A percentile compares a stretch with the other conserved stretches of the same genome.
Evolutionary conservation across 2,888 invertebrate species (phyloP).

Genomic region (Timandra comae): DNA sequence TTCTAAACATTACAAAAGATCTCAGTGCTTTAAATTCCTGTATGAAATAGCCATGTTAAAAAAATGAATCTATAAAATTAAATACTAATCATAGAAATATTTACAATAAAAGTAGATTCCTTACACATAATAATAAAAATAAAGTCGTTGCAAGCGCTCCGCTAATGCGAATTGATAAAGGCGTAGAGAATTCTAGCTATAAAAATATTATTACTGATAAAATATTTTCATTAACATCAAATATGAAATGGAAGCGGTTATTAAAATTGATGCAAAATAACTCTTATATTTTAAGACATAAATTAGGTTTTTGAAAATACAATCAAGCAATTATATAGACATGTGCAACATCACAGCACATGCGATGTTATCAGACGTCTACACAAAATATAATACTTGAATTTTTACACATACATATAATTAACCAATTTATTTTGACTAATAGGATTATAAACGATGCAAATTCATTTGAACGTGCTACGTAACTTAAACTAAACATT

Average conservation of each 20-base stretch:
- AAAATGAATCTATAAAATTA: slow-evolving; percentile 66
- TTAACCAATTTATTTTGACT: slow-evolving; percentile 6
- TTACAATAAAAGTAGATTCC: slow-evolving; percentile 55
- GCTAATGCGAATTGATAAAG: too few species aligned
- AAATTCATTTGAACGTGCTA: slow-evolving; percentile 4
- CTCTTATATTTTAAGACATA: too few species aligned
- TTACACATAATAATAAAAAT: slow-evolving; percentile 56
- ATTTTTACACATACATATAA: slow-evolving; percentile 1
- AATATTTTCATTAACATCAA: too few species aligned
- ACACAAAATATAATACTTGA: slow-evolving; percentile 41
- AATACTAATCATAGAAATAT: slow-evolving; percentile 67
- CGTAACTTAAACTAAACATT: slow-evolving; percentile 21
- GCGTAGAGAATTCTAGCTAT: slow-evolving; percentile 1
- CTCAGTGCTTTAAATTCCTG: slow-evolving; percentile 36
- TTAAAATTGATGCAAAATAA: too few species aligned
- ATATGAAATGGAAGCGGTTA: too few species aligned
- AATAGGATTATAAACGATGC: slow-evolving; percentile 1
- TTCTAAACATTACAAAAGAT: slow-evolving; percentile 25
- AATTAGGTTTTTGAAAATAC: slow-evolving; percentile 17
- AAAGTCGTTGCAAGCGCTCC: slow-evolving; percentile 55
- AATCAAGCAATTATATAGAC: slow-evolving; percentile 58
- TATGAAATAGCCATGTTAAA: slow-evolving; percentile 41
- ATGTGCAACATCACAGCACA: slow-evolving; percentile 66
- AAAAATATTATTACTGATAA: slow-evolving; percentile 1
- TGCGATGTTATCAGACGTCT: slow-evolving; percentile 73